Conservation (phyloP, 2,888 invertebrate genomes). For the Calliscelio sp. region DNA sequence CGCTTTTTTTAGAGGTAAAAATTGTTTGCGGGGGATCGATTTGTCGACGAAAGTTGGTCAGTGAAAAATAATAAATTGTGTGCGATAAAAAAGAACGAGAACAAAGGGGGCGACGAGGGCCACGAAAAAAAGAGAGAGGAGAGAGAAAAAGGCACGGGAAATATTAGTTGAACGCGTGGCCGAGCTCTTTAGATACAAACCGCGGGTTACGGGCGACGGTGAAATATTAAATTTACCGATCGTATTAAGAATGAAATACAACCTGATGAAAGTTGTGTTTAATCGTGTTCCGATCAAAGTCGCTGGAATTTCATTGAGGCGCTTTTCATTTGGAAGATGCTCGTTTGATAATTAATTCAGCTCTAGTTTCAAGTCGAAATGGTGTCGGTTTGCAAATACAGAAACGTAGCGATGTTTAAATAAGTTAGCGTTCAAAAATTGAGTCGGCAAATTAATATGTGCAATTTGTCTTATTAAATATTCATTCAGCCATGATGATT, state of each 20-base stretch:
- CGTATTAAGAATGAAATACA: constrained; percentile 57
- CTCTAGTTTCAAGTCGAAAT: background rate
- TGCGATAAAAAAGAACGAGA: constrained; percentile 33
- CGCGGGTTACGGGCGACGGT: constrained; percentile 24
- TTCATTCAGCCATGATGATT: no score
- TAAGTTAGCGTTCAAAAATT: background rate
- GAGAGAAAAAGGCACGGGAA: constrained; percentile 34
- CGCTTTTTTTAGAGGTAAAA: constrained; percentile 37
- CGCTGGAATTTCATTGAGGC: constrained; percentile 27
- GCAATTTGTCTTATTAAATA: no score
- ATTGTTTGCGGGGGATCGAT: constrained; percentile 57
- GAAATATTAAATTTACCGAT: constrained; percentile 47
- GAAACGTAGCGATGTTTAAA: background rate
- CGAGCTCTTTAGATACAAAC: constrained; percentile 14
- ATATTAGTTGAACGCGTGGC: constrained; percentile 32
- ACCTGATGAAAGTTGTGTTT: constrained; percentile 30
- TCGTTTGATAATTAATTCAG: constrained; percentile 21
- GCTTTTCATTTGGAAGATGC: constrained; percentile 18
- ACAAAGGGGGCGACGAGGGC: constrained; percentile 12
- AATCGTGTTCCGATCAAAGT: constrained; percentile 46
- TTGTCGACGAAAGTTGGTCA: constrained; percentile 48
- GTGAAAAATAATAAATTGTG: constrained; percentile 60
- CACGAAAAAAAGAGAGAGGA: no score
- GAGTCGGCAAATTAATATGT: no score
- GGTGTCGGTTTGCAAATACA: background rate